Percentiles rank a stretch among this genome's conserved stretches.
phyloP scores from a whole-genome alignment of 2,113 vertebrate genomes.

The Laticauda laticaudata region DNA sequence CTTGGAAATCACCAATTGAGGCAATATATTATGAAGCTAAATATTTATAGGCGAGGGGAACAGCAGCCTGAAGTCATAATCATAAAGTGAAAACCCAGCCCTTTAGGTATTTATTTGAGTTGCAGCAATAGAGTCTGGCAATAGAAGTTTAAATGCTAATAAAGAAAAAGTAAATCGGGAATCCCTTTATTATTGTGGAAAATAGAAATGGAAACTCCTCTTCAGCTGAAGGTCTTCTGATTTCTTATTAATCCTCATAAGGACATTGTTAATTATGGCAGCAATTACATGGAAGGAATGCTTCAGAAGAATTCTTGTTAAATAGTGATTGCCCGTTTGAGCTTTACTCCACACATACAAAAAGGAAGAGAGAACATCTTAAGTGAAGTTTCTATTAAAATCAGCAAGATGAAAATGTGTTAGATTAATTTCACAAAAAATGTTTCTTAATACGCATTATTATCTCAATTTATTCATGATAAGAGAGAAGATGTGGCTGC shows the following conservation, averaged over 20 bases:
- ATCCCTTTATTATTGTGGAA: not conserved
- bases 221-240: not conserved
- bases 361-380: not conserved
- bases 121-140: not conserved
- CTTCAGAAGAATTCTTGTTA: not conserved
- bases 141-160: not conserved
- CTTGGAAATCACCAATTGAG: not conserved
- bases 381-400: not conserved
- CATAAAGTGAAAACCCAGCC: not conserved
- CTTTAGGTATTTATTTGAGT: not conserved
- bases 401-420: not conserved
- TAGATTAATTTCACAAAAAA: not conserved
- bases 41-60: not conserved
- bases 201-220: not conserved
- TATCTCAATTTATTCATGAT: not conserved
- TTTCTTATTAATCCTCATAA: not conserved
- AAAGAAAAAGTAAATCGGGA: not conserved
- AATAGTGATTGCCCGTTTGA: not conserved
- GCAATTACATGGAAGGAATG: not conserved
- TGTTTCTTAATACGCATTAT: not conserved
- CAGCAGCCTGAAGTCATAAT: not conserved
- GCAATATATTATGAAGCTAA: not conserved
- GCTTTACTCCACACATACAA: not conserved
- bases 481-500: constrained; percentile 9
- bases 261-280: not conserved